Conservation (phyloP, 2,888 invertebrate species). For the Steinernema scapterisci region DNA sequence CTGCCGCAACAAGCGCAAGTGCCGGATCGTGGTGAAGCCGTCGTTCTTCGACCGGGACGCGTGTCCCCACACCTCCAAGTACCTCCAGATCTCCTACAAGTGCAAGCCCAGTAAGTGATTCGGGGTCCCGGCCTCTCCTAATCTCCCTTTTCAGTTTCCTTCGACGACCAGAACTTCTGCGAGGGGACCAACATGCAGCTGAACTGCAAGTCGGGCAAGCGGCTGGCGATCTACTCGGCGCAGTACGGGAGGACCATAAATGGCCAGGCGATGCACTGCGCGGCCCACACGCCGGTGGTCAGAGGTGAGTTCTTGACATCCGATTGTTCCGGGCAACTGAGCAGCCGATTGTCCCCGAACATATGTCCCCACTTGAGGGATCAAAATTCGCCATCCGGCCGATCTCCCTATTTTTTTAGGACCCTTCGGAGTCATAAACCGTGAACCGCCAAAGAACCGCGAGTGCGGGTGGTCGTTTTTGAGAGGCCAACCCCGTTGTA, state of each 20-base stretch:
- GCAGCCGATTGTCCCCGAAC: not conserved
- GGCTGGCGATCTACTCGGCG: slow-evolving; percentile 89
- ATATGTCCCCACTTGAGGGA: slow-evolving; percentile 4
- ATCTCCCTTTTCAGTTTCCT: slow-evolving; percentile 79
- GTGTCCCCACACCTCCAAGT: slow-evolving; percentile 87
- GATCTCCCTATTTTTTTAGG: not conserved
- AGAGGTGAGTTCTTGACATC: not conserved
- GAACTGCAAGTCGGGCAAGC: slow-evolving; percentile 81
- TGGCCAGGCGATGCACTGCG: slow-evolving; percentile 70
- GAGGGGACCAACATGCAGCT: slow-evolving; percentile 86
- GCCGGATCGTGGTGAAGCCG: slow-evolving; percentile 87
- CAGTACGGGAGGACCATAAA: slow-evolving; percentile 86
- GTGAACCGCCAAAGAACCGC: not conserved
- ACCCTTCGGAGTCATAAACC: not conserved
- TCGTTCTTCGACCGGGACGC: slow-evolving; percentile 84
- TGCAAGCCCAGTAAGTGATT: slow-evolving; percentile 85
- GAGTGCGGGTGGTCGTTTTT: slow-evolving; percentile 16
- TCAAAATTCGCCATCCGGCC: not conserved
- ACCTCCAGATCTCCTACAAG: slow-evolving; percentile 93
- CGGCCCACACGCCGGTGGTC: slow-evolving; percentile 26
- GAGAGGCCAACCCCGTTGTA: not conserved
- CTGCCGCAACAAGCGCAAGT: slow-evolving; percentile 89
- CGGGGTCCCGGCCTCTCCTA: not conserved
- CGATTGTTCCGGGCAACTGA: not conserved
- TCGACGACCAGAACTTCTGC: slow-evolving; percentile 89